A percentile compares a stretch with the other conserved stretches of the same genome.
phyloP scores from a whole-genome alignment of 2,888 invertebrate genomes.

The Watsonalla binaria region DNA sequence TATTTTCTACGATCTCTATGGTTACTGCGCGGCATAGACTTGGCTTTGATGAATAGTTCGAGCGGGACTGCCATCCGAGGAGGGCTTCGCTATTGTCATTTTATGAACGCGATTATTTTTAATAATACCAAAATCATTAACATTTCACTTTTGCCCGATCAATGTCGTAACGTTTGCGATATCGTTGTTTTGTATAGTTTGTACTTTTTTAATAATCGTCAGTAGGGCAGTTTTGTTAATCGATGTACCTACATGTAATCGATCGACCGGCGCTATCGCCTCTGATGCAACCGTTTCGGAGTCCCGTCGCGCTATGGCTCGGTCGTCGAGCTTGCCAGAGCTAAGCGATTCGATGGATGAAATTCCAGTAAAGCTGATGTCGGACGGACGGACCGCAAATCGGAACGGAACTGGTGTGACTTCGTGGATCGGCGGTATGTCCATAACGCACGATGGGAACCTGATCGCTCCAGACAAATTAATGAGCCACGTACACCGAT shows the following conservation, averaged over 20 bases:
- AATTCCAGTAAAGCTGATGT: constrained; percentile 78
- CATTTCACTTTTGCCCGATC: constrained; percentile 52
- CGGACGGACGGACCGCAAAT: constrained; percentile 68
- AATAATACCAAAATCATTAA: constrained; percentile 25
- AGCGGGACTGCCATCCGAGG: constrained; percentile 55
- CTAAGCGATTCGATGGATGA: constrained; percentile 76
- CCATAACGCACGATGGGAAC: constrained; percentile 74
- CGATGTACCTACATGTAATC: constrained; percentile 35
- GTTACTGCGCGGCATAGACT: constrained; percentile 79
- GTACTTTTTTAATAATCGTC: constrained; percentile 47
- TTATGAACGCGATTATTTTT: constrained; percentile 39
- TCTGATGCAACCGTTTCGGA: constrained; percentile 50
- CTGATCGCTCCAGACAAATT: constrained; percentile 75
- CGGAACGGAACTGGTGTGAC: constrained; percentile 65
- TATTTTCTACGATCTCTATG: constrained; percentile 78
- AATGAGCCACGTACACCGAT: constrained; percentile 72
- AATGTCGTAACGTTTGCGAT: constrained; percentile 66
- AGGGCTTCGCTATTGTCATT: constrained; percentile 58
- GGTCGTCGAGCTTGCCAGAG: constrained; percentile 57
- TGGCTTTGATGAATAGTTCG: constrained; percentile 71
- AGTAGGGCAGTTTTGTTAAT: constrained; percentile 54
- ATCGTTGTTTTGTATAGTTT: constrained; percentile 55
- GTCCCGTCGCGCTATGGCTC: constrained; percentile 64
- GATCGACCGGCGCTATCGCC: constrained; percentile 63
- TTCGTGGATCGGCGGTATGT: constrained; percentile 77